phyloP scores from a whole-genome alignment of 2,797 vertebrate species.

The Nasua narica region DNA sequence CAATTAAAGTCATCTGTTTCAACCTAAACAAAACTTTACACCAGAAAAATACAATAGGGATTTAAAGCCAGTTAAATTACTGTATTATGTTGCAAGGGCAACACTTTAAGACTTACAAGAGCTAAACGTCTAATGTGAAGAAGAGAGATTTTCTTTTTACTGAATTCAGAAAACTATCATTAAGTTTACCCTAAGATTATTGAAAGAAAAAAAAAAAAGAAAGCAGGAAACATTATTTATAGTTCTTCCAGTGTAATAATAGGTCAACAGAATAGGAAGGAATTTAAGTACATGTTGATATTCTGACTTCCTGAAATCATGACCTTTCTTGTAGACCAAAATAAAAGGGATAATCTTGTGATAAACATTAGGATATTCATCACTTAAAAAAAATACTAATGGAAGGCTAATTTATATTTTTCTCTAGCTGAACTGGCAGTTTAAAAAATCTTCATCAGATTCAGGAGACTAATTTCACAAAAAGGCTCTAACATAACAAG shows the following conservation, averaged over 20 bases:
- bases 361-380: not conserved
- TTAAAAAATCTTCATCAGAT: slow-evolving; percentile 36
- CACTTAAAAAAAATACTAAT: slow-evolving; percentile 18
- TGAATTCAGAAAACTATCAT: slow-evolving; percentile 29
- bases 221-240: slow-evolving; percentile 20
- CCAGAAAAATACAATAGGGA: slow-evolving; percentile 17
- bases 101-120: not conserved
- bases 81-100: not conserved
- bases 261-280: slow-evolving; percentile 26
- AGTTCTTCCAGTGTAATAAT: not conserved
- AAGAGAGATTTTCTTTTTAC: not conserved
- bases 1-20: slow-evolving; percentile 17
- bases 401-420: slow-evolving; percentile 38
- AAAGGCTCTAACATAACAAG: slow-evolving; percentile 23
- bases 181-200: slow-evolving; percentile 4
- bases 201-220: not conserved
- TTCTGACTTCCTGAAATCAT: slow-evolving; percentile 51
- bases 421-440: slow-evolving; percentile 25
- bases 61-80: slow-evolving; percentile 34
- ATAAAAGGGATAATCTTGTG: slow-evolving; percentile 29
- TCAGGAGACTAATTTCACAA: slow-evolving; percentile 28
- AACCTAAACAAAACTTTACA: slow-evolving; percentile 16
- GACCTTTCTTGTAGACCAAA: slow-evolving; percentile 36
- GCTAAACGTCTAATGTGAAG: slow-evolving; percentile 22
- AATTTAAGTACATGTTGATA: slow-evolving; percentile 46